Evolutionary conservation across 2,113 vertebrate species (phyloP).

Genomic region (Petroica traversi): DNA sequence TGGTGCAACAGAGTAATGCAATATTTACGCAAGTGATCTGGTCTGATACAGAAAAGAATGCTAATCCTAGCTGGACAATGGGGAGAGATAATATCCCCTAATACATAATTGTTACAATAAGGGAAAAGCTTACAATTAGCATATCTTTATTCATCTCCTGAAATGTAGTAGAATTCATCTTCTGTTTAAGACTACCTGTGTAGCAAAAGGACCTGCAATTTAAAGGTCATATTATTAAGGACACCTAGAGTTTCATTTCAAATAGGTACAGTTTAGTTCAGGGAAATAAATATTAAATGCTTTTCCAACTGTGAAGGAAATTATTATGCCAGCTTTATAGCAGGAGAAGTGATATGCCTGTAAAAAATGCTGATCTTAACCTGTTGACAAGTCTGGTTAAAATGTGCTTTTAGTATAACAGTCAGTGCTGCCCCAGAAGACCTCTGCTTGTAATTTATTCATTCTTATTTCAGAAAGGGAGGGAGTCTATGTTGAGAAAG

Average conservation of each 20-base stretch:
- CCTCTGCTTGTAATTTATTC: not conserved
- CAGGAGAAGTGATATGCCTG: not conserved
- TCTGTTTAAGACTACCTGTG: not conserved
- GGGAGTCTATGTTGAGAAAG: not conserved
- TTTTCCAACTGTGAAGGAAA: slow-evolving; percentile 41
- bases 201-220: not conserved
- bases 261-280: not conserved
- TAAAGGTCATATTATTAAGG: not conserved
- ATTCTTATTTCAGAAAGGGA: not conserved
- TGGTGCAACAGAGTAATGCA: not conserved
- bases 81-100: not conserved
- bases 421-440: not conserved
- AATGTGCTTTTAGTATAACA: slow-evolving; percentile 1
- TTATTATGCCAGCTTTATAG: slow-evolving; percentile 34
- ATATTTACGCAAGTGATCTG: not conserved
- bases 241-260: slow-evolving; percentile 21
- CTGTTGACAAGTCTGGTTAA: slow-evolving; percentile 48
- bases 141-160: not conserved
- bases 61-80: not conserved
- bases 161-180: not conserved
- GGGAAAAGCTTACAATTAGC: not conserved
- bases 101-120: not conserved
- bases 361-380: slow-evolving; percentile 40
- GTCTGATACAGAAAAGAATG: not conserved
- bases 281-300: slow-evolving; percentile 43